These are phyloP conservation scores for Nephotettix cincticeps DNA, from an alignment of 1,140 invertebrate genomes.

Conservation along the genomic window DNA sequence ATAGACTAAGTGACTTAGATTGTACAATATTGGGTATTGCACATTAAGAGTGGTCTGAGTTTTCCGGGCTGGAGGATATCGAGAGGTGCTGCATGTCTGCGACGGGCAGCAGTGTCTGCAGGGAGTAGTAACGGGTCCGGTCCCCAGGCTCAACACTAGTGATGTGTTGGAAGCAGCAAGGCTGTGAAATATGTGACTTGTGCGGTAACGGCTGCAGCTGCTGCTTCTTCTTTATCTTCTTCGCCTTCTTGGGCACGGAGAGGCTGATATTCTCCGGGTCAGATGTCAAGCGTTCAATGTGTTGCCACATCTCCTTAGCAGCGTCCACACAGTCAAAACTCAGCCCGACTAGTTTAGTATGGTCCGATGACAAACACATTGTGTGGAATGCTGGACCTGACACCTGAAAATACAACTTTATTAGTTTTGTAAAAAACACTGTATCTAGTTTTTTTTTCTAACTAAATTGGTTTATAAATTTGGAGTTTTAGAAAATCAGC, in stretches of 20 bases:
- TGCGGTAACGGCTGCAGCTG: conserved; percentile 57
- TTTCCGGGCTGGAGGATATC: conserved; percentile 36
- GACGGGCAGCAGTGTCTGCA: conserved; percentile 58
- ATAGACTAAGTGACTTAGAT: conserved; percentile 23
- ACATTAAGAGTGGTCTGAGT: conserved; percentile 14
- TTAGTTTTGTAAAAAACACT: too few species aligned
- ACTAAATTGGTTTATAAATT: too few species aligned
- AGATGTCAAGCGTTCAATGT: conserved; percentile 68
- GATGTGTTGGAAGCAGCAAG: conserved; percentile 85
- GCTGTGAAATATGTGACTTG: conserved; percentile 81
- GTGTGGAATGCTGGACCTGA: conserved; percentile 75
- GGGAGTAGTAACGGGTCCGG: conserved; percentile 62
- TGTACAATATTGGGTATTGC: not conserved
- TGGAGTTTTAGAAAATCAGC: too few species aligned
- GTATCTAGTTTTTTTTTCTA: too few species aligned
- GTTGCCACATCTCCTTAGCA: conserved; percentile 67
- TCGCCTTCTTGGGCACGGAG: conserved; percentile 61
- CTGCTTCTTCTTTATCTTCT: conserved; percentile 58
- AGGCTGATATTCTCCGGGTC: conserved; percentile 80
- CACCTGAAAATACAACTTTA: conserved; percentile 49
- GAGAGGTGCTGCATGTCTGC: conserved; percentile 41
- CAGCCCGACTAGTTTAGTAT: conserved; percentile 54
- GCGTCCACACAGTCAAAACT: conserved; percentile 72
- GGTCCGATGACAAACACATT: conserved; percentile 75
- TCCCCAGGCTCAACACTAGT: conserved; percentile 74